Conservation (phyloP, 1,140 invertebrate species). For the Eciton burchellii region DNA sequence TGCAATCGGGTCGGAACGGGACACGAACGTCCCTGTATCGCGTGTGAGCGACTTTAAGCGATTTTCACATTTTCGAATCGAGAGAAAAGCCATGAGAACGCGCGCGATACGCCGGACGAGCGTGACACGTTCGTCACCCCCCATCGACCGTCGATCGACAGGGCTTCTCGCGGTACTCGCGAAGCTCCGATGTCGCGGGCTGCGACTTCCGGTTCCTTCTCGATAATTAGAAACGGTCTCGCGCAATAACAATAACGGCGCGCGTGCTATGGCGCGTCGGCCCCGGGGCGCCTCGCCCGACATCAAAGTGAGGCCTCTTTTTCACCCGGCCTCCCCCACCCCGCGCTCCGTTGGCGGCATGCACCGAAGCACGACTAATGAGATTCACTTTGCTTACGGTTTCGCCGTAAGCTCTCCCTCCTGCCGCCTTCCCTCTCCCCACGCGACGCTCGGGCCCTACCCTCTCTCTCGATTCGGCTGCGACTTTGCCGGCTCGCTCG, state of each 20-base stretch:
- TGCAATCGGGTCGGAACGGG: slow-evolving; percentile 31
- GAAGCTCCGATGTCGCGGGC: slow-evolving; percentile 35
- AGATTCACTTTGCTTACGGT: slow-evolving; percentile 84
- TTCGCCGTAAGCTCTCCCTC: no score
- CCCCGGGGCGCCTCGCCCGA: slow-evolving; percentile 82
- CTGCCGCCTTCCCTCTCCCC: slow-evolving; percentile 46
- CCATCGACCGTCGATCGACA: background rate
- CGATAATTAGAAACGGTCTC: slow-evolving; percentile 73
- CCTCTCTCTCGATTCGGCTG: background rate
- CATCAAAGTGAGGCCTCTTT: slow-evolving; percentile 83
- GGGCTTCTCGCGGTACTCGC: background rate
- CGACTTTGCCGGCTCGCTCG: slow-evolving; percentile 54
- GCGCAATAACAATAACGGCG: slow-evolving; percentile 72
- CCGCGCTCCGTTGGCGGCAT: slow-evolving; percentile 65
- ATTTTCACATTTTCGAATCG: background rate
- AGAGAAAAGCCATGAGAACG: slow-evolving; percentile 2
- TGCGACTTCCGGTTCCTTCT: slow-evolving; percentile 72
- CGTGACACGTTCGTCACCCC: no score
- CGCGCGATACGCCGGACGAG: no score
- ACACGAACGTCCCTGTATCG: slow-evolving; percentile 6
- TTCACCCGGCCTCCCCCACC: background rate
- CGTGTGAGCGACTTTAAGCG: background rate
- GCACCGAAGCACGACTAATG: slow-evolving; percentile 83
- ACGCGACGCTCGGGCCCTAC: slow-evolving; percentile 16
- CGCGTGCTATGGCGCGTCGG: slow-evolving; percentile 51